phyloP scores from a whole-genome alignment of 64 coral and sea anemone species.

The Hydrozoanthus tunicans region DNA sequence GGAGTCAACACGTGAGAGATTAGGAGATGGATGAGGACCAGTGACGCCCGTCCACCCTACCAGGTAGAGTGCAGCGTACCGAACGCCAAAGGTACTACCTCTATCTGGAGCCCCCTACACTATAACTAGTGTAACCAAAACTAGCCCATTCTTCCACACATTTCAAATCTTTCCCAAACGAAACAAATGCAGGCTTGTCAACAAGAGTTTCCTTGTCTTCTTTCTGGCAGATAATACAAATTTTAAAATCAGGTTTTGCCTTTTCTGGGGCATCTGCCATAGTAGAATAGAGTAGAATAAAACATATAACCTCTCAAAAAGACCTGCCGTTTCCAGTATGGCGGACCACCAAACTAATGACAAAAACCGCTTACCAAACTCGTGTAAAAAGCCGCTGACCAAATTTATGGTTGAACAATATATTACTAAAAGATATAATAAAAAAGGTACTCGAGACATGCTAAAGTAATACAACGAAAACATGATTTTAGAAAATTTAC shows the following conservation, averaged over 20 bases:
- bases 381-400: background rate
- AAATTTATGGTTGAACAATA: background rate
- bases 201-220: background rate
- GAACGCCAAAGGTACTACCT: too few species aligned
- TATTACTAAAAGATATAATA: background rate
- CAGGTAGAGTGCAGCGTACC: too few species aligned
- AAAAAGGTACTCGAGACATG: background rate
- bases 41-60: too few species aligned
- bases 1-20: too few species aligned
- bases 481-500: background rate
- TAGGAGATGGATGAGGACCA: too few species aligned
- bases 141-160: conserved; percentile 67
- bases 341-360: background rate
- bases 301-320: background rate
- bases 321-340: background rate
- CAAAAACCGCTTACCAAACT: background rate
- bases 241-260: too few species aligned
- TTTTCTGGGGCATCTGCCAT: too few species aligned
- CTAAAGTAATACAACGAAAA: background rate
- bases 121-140: conserved; percentile 60
- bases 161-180: conserved; percentile 58
- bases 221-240: too few species aligned
- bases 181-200: background rate
- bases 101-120: too few species aligned
- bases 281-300: background rate